These are phyloP conservation scores for Coracias cyanogaster DNA, from an alignment of 2,797 vertebrate species.

Conservation along the genomic window DNA sequence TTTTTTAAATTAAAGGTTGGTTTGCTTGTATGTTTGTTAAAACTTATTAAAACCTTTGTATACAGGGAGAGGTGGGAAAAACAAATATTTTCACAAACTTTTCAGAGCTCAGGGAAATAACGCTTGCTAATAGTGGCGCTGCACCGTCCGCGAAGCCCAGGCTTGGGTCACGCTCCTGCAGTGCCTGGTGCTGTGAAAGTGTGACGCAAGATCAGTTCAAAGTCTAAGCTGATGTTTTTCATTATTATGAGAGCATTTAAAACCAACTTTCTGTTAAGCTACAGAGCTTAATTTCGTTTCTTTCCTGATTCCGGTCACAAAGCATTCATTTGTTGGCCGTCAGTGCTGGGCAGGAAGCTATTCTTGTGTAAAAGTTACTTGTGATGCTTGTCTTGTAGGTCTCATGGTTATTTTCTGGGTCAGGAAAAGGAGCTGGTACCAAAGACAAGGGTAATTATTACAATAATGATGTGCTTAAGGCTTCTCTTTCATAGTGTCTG, in stretches of 20 bases:
- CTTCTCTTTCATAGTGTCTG: not conserved
- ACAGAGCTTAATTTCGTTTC: not conserved
- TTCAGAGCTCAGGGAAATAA: not conserved
- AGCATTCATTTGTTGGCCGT: not conserved
- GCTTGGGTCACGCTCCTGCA: not conserved
- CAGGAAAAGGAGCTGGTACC: not conserved
- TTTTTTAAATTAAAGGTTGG: not conserved
- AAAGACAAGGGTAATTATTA: not conserved
- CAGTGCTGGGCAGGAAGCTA: not conserved
- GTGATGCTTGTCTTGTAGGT: not conserved
- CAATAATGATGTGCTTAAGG: not conserved
- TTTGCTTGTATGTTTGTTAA: slow-evolving; percentile 46
- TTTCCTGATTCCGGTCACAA: not conserved
- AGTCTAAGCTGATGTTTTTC: not conserved
- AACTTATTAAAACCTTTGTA: slow-evolving; percentile 24
- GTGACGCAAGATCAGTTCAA: not conserved
- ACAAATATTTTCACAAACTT: slow-evolving; percentile 5
- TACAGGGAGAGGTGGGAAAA: slow-evolving; percentile 9
- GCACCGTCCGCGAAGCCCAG: not conserved
- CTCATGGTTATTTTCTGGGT: not conserved
- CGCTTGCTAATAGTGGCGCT: not conserved
- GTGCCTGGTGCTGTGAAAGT: not conserved
- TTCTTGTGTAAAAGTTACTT: not conserved
- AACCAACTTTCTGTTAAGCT: not conserved
- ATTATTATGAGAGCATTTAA: not conserved